A percentile compares a stretch with the other conserved stretches of the same genome.
phyloP scores from a whole-genome alignment of 2,888 invertebrate species.

The Leucoma salicis region DNA sequence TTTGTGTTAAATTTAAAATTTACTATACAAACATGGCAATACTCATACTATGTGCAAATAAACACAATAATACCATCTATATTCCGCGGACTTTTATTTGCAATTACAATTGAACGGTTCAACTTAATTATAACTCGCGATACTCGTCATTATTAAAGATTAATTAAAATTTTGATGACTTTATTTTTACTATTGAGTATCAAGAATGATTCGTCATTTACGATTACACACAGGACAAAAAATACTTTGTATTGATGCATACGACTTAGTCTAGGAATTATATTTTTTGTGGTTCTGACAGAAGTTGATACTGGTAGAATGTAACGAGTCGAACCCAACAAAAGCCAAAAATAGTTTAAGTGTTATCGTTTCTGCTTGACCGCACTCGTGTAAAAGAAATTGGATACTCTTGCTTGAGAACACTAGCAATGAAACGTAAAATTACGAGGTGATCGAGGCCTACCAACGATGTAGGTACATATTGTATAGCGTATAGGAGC shows the following conservation, averaged over 20 bases:
- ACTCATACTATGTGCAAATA: constrained; percentile 44
- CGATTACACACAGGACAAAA: too few species aligned
- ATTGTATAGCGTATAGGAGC: constrained; percentile 28
- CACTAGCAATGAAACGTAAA: constrained; percentile 73
- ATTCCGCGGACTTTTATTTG: constrained; percentile 38
- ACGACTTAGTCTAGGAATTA: constrained; percentile 34
- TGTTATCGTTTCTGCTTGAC: constrained; percentile 67
- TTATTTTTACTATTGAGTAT: constrained; percentile 42
- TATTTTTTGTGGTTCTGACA: constrained; percentile 25
- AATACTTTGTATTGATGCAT: constrained; percentile 19
- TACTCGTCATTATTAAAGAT: constrained; percentile 50
- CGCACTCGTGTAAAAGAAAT: constrained; percentile 67
- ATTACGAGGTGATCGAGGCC: constrained; percentile 63
- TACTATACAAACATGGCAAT: too few species aligned
- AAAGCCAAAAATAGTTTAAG: constrained; percentile 59
- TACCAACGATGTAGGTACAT: constrained; percentile 45
- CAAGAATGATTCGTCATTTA: constrained; percentile 38
- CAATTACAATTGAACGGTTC: constrained; percentile 44
- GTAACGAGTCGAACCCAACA: constrained; percentile 45
- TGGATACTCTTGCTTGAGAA: constrained; percentile 71
- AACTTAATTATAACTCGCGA: constrained; percentile 47
- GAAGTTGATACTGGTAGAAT: constrained; percentile 41
- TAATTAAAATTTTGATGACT: constrained; percentile 62
- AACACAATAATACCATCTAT: constrained; percentile 49
- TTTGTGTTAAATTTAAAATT: too few species aligned